Evolutionary conservation across 2,113 vertebrate genomes (phyloP).

Genomic region (Neoarius graeffei): DNA sequence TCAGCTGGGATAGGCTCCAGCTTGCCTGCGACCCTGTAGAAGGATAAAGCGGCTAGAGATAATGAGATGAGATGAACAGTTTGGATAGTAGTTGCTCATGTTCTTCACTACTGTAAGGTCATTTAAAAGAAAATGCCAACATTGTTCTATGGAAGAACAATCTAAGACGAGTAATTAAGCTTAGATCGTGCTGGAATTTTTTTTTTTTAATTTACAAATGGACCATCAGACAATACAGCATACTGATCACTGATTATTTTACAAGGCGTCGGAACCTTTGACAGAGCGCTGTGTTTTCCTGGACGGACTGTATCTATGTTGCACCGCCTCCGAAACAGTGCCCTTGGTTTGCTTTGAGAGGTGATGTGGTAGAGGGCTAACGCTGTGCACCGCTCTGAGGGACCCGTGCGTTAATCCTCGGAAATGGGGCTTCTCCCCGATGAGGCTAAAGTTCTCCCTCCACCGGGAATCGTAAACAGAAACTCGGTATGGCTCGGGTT

Average conservation of each 20-base stretch:
- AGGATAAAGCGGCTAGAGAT: too few relatives aligned
- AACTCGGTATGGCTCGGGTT: slow-evolving; percentile 69
- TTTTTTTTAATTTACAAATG: background rate
- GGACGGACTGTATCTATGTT: slow-evolving; percentile 47
- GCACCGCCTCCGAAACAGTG: slow-evolving; percentile 42
- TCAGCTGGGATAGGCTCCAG: too few relatives aligned
- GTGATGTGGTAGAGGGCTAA: slow-evolving; percentile 46
- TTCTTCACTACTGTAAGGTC: background rate
- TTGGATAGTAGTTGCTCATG: background rate
- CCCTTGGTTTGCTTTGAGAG: slow-evolving; percentile 67
- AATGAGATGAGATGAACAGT: too few relatives aligned
- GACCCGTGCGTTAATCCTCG: background rate
- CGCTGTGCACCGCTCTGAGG: background rate
- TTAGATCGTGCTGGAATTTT: background rate
- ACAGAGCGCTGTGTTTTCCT: background rate
- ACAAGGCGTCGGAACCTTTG: slow-evolving; percentile 44
- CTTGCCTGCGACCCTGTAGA: too few relatives aligned
- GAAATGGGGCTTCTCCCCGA: slow-evolving; percentile 75
- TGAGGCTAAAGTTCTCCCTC: slow-evolving; percentile 73
- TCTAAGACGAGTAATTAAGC: background rate
- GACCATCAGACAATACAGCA: background rate
- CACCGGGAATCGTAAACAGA: slow-evolving; percentile 75
- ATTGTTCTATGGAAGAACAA: background rate
- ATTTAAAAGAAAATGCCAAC: background rate
- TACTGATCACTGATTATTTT: background rate